Percentiles rank a stretch among this genome's conserved stretches.
phyloP scores from a whole-genome alignment of 2,113 vertebrate species.

The Lethenteron camtschaticum region DNA sequence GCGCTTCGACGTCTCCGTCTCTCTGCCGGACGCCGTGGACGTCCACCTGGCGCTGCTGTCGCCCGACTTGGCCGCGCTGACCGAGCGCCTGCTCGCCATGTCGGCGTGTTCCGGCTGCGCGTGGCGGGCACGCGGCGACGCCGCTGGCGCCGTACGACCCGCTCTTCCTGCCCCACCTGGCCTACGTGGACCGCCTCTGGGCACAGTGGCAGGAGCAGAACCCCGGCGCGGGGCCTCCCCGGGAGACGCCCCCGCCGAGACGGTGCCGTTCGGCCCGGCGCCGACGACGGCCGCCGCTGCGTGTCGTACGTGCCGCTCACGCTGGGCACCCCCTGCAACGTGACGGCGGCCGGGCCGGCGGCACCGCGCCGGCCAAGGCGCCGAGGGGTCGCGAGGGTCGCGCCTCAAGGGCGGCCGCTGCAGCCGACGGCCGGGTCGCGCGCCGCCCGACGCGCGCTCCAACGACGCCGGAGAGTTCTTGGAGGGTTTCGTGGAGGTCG shows the following conservation, averaged over 20 bases:
- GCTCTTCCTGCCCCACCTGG: conserved; percentile 18
- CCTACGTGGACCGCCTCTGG: conserved; percentile 20
- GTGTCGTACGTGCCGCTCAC: conserved; percentile 16
- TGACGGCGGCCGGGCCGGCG: conserved; percentile 7
- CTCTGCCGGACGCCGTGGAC: conserved; percentile 17
- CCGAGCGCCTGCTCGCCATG: conserved; percentile 12
- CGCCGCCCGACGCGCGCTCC: no score
- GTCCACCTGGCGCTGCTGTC: conserved; percentile 15
- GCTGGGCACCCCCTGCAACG: conserved; percentile 19
- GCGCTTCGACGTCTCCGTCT: conserved; percentile 17
- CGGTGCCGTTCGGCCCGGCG: conserved; percentile 17
- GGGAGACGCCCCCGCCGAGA: conserved; percentile 11
- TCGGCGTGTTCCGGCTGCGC: conserved; percentile 18
- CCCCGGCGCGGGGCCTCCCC: conserved; percentile 7
- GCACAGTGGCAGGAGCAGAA: conserved; percentile 17
- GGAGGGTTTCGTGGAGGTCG: no score
- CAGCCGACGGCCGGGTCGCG: no score
- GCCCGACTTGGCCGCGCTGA: conserved; percentile 8
- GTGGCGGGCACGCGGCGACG: conserved; percentile 18
- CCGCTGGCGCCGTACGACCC: conserved; percentile 18
- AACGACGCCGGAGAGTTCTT: no score
- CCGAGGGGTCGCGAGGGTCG: no score
- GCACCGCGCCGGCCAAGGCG: no score
- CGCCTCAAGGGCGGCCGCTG: no score
- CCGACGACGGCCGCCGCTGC: conserved; percentile 15